Evolutionary conservation across 2,888 invertebrate species (phyloP), one percentile per base, ranked within the genome.

Genomic region (Nomada ruficornis): DNA sequence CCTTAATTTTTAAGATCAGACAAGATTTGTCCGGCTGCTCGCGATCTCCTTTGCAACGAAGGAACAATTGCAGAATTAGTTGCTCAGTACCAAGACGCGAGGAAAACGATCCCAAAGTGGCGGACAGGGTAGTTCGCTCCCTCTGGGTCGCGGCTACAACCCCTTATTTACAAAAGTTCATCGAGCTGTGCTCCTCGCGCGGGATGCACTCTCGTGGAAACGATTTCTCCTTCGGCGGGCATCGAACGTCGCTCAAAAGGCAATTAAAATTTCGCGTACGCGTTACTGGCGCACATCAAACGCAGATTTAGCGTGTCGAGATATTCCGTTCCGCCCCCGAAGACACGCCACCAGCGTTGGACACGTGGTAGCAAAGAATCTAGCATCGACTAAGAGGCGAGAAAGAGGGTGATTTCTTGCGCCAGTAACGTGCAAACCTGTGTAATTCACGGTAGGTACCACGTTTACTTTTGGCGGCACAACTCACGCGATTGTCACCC

Each of bases 211-310:
- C 79, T 63, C 70, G 26, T 64, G 59, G 69, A 70, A 80, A 29
- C 80, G 71, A 82, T 85, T 87, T 82, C 86, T 86, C 86, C 85
- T 85, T 87, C 80, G 72, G 23, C 87, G 85, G 80, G 70, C 73
- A 70, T 87, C 85, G 76, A 65, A 73, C 80, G 79, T 71, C 80
- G 77, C 78, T 87, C 70, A 68, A 73, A 76, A 71, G 79, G 83
- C 89, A 88, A 88, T 88, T 88, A 88, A 85, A 88, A 81, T 74
- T 78, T 72, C 75, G 54, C 82, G 82, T 67, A 86, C 76, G 88
- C 84, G 80, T 81, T 77, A 76, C 73, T 83, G 79, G 73, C 76
- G 81, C 86, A 86, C 84, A 86, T 87, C 88, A 88, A 86, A 88
- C 87, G 86, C 55, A 81, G 79, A 83, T 80, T 80, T 75, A 44